Evolutionary conservation across 2,113 vertebrate genomes (phyloP), one percentile per base, ranked within the genome.

Genomic region (Dicrurus megarhynchus): DNA sequence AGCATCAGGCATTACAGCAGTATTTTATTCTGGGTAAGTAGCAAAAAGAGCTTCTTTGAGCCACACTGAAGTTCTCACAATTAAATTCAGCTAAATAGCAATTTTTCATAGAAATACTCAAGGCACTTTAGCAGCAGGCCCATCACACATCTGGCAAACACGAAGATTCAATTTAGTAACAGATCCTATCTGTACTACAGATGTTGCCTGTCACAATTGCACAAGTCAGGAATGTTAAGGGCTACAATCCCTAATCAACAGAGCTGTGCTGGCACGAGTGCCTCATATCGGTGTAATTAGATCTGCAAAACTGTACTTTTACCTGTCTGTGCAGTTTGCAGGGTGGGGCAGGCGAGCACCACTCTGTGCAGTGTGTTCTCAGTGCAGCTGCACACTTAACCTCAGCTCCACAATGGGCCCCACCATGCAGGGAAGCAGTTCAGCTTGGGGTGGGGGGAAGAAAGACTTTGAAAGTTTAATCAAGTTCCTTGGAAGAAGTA

Each of bases 251-350:
- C 35, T 9, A 1, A 56, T 5, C 30, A 56, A 13, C 5, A 88
- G 49, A 55, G 50, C 61, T 3, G 3, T 17, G 77, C 35, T 42
- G n/a, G 41, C 22, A 4, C 5, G 16, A 65, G n/a, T 2, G 1
- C 27, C 55, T 63, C 33, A 3, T 3, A 4, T 0, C 9, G 22
- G 16, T 67, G 53, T 15, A 32, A 55, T 8, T 3, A n/a, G 27
- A 61, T 12, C 71, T 63, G 35, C 30, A 70, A 6, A 90, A 22
- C 30, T 56, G 78, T 11, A 85, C 87, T 93, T 90, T 65, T 24
- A 85, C 75, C 91, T 50, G 55, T 9, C 7, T 55, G 61, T 19
- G 68, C 28, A 69, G 57, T 65, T 42, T 67, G 73, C 82, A 65
- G 77, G 81, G 74, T 46, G 50, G 77, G 27, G 69, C 35, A 81